Conservation (phyloP, 2,888 invertebrate species). For the Synergus gifuensis region DNA sequence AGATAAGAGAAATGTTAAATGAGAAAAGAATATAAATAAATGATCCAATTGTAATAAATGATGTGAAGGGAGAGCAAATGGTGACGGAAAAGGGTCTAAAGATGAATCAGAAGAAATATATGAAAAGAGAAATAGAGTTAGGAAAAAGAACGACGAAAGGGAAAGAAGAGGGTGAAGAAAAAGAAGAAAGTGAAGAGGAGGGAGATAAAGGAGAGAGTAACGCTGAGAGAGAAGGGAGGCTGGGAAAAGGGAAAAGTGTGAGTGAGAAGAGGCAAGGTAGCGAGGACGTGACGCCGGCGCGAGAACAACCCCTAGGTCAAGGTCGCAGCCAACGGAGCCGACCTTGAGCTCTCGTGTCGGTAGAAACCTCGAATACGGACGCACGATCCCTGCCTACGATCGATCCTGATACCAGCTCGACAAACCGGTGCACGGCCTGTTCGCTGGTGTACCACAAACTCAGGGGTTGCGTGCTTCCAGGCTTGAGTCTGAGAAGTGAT, state of each 20-base stretch:
- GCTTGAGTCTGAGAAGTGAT: not conserved
- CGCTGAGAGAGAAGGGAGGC: constrained; percentile 3
- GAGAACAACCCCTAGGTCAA: constrained; percentile 74
- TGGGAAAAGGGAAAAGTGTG: constrained; percentile 35
- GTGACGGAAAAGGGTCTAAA: not conserved
- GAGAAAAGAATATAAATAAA: no score
- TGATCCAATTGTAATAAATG: not conserved
- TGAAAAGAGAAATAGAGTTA: not conserved
- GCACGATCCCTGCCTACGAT: constrained; percentile 52
- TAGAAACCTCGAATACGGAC: constrained; percentile 53
- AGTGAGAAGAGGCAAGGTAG: constrained; percentile 22
- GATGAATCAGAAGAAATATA: not conserved
- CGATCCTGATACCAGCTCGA: constrained; percentile 51
- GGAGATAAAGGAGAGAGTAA: not conserved
- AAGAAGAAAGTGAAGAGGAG: not conserved
- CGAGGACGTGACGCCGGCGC: constrained; percentile 60
- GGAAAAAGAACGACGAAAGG: constrained; percentile 26
- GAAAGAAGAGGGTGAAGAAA: constrained; percentile 23
- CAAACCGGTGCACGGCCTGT: constrained; percentile 3
- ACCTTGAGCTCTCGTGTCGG: constrained; percentile 46
- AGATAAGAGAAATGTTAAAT: no score
- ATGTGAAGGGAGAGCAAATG: not conserved
- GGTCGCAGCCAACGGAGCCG: constrained; percentile 61
- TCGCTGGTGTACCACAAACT: constrained; percentile 25
- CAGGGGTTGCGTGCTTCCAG: constrained; percentile 27